A percentile compares a stretch with the other conserved stretches of the same genome.
Evolutionary conservation across 2,888 invertebrate genomes (phyloP).

Genomic region (Phalera bucephala): DNA sequence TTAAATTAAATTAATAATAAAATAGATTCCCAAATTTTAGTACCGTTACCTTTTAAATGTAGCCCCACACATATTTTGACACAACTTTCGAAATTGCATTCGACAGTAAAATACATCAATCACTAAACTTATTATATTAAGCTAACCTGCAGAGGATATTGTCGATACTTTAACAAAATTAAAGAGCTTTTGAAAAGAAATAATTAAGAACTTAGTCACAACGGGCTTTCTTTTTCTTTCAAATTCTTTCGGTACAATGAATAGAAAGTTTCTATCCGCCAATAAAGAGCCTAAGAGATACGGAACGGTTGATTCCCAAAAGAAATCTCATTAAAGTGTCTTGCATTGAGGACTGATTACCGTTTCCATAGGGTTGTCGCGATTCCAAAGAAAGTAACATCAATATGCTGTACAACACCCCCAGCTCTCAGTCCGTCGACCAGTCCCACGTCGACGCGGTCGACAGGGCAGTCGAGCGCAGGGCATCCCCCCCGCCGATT

Average conservation of each 20-base stretch:
- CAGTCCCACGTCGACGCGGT: too few species aligned
- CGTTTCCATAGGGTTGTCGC: slow-evolving; percentile 19
- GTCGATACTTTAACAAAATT: neutral
- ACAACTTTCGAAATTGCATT: too few species aligned
- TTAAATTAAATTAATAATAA: too few species aligned
- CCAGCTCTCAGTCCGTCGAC: too few species aligned
- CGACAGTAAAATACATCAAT: too few species aligned
- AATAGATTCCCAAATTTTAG: too few species aligned
- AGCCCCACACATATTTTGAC: too few species aligned
- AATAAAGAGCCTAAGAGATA: slow-evolving; percentile 26
- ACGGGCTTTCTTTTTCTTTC: slow-evolving; percentile 16
- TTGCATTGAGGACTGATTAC: slow-evolving; percentile 65
- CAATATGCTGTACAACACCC: too few species aligned
- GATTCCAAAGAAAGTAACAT: neutral
- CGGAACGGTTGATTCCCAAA: slow-evolving; percentile 51
- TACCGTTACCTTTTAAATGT: too few species aligned
- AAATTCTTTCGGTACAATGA: slow-evolving; percentile 23
- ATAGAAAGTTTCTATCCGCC: slow-evolving; percentile 18
- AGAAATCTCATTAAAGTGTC: slow-evolving; percentile 73
- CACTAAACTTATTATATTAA: too few species aligned
- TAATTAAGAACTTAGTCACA: slow-evolving; percentile 22
- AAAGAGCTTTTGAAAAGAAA: slow-evolving; percentile 11
- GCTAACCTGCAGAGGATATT: neutral
- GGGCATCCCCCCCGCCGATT: too few species aligned
- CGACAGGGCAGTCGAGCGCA: too few species aligned